Evolutionary conservation across 2,888 invertebrate genomes (phyloP), one percentile per base, ranked within the genome.

Genomic region (Drosophila trichaetosa): DNA sequence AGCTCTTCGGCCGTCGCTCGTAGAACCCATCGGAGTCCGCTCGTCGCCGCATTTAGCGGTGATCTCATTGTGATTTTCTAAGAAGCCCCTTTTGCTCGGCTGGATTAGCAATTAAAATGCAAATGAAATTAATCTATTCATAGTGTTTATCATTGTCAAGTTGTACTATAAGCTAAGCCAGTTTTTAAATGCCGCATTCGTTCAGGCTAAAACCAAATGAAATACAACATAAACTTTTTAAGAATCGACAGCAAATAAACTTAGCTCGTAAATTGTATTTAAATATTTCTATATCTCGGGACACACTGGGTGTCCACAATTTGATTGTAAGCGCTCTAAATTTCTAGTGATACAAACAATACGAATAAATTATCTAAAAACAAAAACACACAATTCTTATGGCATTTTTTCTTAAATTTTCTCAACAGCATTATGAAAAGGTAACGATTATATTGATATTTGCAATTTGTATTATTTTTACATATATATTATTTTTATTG

Each of bases 1-100:
- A 79, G 65, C 69, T 82, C 57, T 85, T 91, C 79, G 88, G 91
- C 65, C 85, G 82, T 38, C 87, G 89, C 68, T 76, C 87, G 5
- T 89, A 88, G 70, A 74, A 60, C 60, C 77, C 73, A 62, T 51
- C 64, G 68, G 56, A 71, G 59, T 64, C 53, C 67, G 29, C 49
- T 34, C 36, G 34, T 21, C 29, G 54, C 49, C 59, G 31, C 54
- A 58, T 56, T 34, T 69, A 73, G 49, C 58, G 57, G 62, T 83
- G 68, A 73, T 61, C 64, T 81, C 52, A 84, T 75, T 88, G 86
- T 86, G 86, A 88, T 87, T 76, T 74, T 66, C 59, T 54, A 69
- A 60, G 67, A 69, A 73, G 75, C 73, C 70, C 54, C 51, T 48
- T 42, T 76, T 73, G 80, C 79, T 70, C 65, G 70, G 42, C 63